A percentile compares a stretch with the other conserved stretches of the same genome.
These are phyloP conservation scores for Myripristis jacobus DNA, from an alignment of 2,797 vertebrate genomes.

Conservation along the genomic window DNA sequence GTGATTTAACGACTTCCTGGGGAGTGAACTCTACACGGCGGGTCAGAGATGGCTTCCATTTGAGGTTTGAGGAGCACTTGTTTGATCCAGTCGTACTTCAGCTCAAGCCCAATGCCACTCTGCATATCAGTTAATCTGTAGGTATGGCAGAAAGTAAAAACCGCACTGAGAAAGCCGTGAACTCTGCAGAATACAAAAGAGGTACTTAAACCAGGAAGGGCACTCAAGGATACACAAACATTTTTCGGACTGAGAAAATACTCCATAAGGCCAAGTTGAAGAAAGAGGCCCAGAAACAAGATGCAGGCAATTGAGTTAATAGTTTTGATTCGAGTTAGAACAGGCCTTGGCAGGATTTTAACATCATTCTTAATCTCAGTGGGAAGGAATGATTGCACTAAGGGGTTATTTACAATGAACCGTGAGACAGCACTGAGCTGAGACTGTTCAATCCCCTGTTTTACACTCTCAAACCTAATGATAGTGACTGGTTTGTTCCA, in stretches of 20 bases:
- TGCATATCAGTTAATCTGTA: constrained; percentile 9
- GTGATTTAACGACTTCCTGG: constrained; percentile 59
- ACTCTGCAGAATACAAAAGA: constrained; percentile 39
- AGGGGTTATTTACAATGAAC: constrained; percentile 12
- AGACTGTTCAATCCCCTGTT: constrained; percentile 21
- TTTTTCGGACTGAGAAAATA: constrained; percentile 37
- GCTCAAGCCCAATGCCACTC: constrained; percentile 9
- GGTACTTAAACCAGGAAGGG: constrained; percentile 22
- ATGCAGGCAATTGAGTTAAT: constrained; percentile 56
- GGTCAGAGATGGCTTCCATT: constrained; percentile 40
- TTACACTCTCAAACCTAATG: constrained; percentile 20
- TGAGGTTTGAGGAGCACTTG: not conserved
- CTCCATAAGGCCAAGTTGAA: constrained; percentile 26
- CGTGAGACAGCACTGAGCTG: constrained; percentile 8
- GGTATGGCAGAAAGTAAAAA: not conserved
- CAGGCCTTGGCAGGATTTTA: constrained; percentile 46
- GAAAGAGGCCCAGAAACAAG: constrained; percentile 47
- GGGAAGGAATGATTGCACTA: constrained; percentile 31
- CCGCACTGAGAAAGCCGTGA: constrained; percentile 21
- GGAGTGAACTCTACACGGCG: constrained; percentile 22
- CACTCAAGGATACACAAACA: constrained; percentile 31
- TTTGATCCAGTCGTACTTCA: not conserved
- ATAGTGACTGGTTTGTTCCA: constrained; percentile 9
- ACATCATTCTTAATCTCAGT: constrained; percentile 45
- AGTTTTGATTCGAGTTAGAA: constrained; percentile 56